These are phyloP conservation scores for Euplagia quadripunctaria DNA, from an alignment of 2,888 invertebrate genomes.

Conservation along the genomic window DNA sequence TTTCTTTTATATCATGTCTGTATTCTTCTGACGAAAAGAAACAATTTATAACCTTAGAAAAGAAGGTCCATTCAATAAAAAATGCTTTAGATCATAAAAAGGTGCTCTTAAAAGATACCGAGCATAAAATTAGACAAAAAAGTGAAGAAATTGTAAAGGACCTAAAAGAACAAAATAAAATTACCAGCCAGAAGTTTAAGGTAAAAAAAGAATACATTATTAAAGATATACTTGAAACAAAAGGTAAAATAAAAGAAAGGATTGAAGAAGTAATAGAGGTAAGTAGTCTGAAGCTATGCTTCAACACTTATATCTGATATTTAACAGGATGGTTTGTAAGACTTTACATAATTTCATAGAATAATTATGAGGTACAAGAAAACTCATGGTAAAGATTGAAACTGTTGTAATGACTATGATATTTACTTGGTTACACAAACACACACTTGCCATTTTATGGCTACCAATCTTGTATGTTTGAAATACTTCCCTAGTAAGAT, in stretches of 20 bases:
- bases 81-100: slow-evolving; percentile 89
- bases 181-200: slow-evolving; percentile 80
- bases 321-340: not conserved
- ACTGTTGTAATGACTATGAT: not conserved
- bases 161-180: slow-evolving; percentile 78
- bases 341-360: not conserved
- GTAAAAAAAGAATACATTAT: slow-evolving; percentile 89
- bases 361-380: not conserved
- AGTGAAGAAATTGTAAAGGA: slow-evolving; percentile 81
- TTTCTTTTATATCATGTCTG: slow-evolving; percentile 62
- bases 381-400: not conserved
- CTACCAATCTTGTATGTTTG: not conserved
- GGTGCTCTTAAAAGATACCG: slow-evolving; percentile 88
- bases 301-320: not conserved
- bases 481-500: not conserved
- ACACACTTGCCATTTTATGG: too few relatives aligned
- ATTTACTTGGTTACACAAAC: not conserved
- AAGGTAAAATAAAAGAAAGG: slow-evolving; percentile 90
- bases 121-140: slow-evolving; percentile 81
- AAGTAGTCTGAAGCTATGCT: slow-evolving; percentile 18
- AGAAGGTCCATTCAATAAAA: slow-evolving; percentile 84
- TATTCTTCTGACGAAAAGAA: slow-evolving; percentile 78
- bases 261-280: slow-evolving; percentile 93
- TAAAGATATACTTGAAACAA: slow-evolving; percentile 91
- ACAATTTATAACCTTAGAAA: slow-evolving; percentile 74